A percentile compares a stretch with the other conserved stretches of the same genome.
Conservation (phyloP, 2,888 invertebrate species). For the Hedychridium roseum region DNA sequence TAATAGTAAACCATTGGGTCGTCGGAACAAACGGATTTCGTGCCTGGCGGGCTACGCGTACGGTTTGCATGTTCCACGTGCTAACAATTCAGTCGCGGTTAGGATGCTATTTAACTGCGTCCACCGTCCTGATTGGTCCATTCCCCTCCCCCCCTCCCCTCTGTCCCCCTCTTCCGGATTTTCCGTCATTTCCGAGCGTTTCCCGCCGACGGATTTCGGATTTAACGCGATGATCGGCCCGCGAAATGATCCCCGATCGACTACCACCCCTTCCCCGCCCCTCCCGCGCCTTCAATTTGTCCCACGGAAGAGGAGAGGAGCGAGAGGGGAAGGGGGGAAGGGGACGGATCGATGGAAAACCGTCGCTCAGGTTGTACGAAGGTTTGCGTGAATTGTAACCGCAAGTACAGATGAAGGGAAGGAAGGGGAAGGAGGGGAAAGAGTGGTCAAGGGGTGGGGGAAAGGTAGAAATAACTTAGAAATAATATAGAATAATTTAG, state of each 20-base stretch:
- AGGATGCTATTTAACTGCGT: constrained; percentile 59
- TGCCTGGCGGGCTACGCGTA: constrained; percentile 39
- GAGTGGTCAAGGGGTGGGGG: constrained; percentile 15
- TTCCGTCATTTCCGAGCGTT: too few species aligned
- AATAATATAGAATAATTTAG: too few species aligned
- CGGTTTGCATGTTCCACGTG: constrained; percentile 52
- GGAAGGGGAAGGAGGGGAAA: constrained; percentile 17
- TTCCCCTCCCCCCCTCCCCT: constrained; percentile 44
- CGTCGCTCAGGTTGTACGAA: too few species aligned
- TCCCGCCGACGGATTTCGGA: constrained; percentile 40
- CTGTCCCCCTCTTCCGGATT: too few species aligned
- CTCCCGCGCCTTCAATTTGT: too few species aligned
- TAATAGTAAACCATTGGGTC: background rate
- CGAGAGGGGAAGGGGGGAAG: background rate
- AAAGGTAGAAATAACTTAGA: constrained; percentile 7
- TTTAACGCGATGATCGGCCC: constrained; percentile 46
- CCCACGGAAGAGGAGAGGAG: constrained; percentile 13
- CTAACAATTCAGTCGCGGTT: constrained; percentile 59
- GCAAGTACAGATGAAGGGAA: too few species aligned
- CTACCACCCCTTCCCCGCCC: too few species aligned
- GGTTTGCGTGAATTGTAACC: too few species aligned
- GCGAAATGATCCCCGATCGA: constrained; percentile 45
- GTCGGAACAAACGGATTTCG: constrained; percentile 39
- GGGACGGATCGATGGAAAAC: background rate
- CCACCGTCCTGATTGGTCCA: constrained; percentile 56